Evolutionary conservation across 2,797 vertebrate genomes (phyloP), one percentile per base, ranked within the genome.

Genomic region (Onychomys leucogaster): DNA sequence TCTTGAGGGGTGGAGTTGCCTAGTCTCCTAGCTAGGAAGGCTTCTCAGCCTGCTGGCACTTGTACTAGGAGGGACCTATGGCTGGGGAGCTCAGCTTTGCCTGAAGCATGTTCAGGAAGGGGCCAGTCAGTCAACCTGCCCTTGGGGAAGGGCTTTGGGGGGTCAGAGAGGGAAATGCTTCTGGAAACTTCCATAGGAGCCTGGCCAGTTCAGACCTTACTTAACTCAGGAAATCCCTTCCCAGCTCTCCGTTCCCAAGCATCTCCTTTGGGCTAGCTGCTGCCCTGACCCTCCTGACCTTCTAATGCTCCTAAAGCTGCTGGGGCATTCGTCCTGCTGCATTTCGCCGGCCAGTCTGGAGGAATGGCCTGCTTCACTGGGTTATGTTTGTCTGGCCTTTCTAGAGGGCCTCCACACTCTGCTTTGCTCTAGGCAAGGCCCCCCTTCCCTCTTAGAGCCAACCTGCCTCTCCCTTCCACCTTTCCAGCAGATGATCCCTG

Each of bases 141-240:
- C 11, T 63, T 86, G 29, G 43, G 49, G 46, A 43, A 93, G 67
- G 52, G n/a, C 52, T 93, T 77, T 59, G 43, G n/a, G n/a, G 57
- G 49, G 41, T 94, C 80, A 91, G 57, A 49, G 43, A 84, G 37
- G 41, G n/a, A 2, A 32, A 63, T 84, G 46, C 55, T 92, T 96
- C 78, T 96, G 90, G 67, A 97, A 96, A 89, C 82, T 95, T 90
- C 71, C n/a, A 86, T n/a, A 85, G 73, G 81, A 97, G 49, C 34
- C 71, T 95, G 71, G 81, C 71, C 25, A 81, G 82, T 88, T 96
- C 86, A 89, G 85, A 88, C 43, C 82, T 27, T 82, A 46, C 76
- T 97, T 96, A 96, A 85, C 77, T 95, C 55, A 96, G 94, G 89
- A 97, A 97, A 96, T 98, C 89, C 83, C 37, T 77, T 67, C 78